Conservation (phyloP, 2,113 vertebrate genomes). For the Epinephelus lanceolatus region DNA sequence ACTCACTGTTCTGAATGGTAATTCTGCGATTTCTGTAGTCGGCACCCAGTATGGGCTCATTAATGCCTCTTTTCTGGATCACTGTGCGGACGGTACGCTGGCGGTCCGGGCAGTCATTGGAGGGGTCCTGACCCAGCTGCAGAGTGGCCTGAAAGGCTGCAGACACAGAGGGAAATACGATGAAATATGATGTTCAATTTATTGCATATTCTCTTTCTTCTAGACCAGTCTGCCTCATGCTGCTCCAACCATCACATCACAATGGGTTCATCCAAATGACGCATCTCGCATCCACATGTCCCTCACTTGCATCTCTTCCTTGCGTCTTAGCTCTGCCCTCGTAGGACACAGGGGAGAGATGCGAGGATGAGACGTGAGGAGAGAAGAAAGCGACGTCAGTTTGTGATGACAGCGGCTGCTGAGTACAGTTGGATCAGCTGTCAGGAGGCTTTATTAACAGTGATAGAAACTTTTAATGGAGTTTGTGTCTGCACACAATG, state of each 20-base stretch:
- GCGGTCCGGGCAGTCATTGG: conserved; percentile 91
- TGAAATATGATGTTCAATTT: not conserved
- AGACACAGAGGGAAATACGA: not conserved
- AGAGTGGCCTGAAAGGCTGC: conserved; percentile 92
- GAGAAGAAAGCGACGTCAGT: too few species aligned
- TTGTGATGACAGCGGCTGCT: too few species aligned
- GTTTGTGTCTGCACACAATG: too few species aligned
- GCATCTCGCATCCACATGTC: too few species aligned
- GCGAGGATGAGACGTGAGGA: too few species aligned
- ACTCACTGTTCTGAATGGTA: conserved; percentile 94
- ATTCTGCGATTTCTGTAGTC: conserved; percentile 95
- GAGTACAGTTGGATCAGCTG: too few species aligned
- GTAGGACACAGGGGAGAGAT: too few species aligned
- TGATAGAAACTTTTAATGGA: too few species aligned
- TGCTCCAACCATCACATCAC: not conserved
- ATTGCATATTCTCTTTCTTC: not conserved
- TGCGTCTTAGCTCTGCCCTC: too few species aligned
- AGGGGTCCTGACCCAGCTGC: conserved; percentile 92
- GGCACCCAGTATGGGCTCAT: conserved; percentile 87
- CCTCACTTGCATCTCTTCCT: too few species aligned
- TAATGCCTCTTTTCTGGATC: conserved; percentile 91
- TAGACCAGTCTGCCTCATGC: not conserved
- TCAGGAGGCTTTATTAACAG: too few species aligned
- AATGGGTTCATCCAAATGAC: too few species aligned
- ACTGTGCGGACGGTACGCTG: conserved; percentile 92